Evolutionary conservation across 2,888 invertebrate genomes (phyloP), one percentile per base, ranked within the genome.

Genomic region (Bedellia somnulentella): DNA sequence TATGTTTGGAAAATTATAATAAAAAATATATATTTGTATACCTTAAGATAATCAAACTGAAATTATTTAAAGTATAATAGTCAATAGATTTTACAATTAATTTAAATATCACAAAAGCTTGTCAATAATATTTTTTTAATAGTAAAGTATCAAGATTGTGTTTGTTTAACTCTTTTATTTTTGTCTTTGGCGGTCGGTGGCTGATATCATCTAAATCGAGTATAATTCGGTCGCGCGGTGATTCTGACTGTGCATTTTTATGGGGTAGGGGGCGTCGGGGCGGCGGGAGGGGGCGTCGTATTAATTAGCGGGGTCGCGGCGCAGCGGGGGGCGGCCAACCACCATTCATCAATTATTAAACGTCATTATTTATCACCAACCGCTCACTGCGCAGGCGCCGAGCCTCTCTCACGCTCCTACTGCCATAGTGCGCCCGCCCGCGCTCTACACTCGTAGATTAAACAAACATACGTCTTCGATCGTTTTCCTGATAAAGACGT

Each of bases 261-360:
- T n/a, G n/a, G n/a, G n/a, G n/a, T n/a, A n/a, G n/a, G n/a, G 13
- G 6, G 24, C 24, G 13, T 10, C 25, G 14, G 14, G 13, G 14
- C 13, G 8, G 14, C 25, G 3, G 21, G 18, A 37, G 35, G 39
- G 37, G 37, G 37, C 44, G 43, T 42, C 47, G 45, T 44, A 66
- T 68, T 59, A 64, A 68, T 66, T 60, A 66, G 61, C 58, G 52
- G 54, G 25, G 27, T 31, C 17, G 31, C 21, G 29, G 23, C 10
- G 15, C 23, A 12, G 26, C 17, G 30, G 22, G 27, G 27, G 29
- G 27, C 15, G 23, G 26, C 13, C 10, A n/a, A 27, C 16, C 30
- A 34, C 49, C 47, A 67, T 67, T 62, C 59, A 68, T 70, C 68
- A 70, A 63, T 61, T 58, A 66, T 58, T 54, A 59, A 56, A 62